These are phyloP conservation scores for Siniperca scherzeri DNA, from an alignment of 2,797 vertebrate species.

Conservation along the genomic window DNA sequence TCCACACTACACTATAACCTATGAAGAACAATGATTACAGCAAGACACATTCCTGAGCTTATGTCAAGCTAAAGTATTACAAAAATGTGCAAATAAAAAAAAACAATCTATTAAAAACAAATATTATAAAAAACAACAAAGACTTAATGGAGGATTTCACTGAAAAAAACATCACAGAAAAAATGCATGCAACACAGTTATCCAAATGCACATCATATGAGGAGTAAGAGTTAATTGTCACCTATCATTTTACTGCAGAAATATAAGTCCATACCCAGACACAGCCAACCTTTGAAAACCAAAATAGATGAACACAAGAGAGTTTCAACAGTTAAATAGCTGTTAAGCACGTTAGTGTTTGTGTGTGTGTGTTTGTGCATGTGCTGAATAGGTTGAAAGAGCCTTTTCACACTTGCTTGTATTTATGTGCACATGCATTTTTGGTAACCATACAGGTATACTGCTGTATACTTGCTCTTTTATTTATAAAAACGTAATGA, in stretches of 20 bases:
- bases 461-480: background rate
- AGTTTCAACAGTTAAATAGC: background rate
- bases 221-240: background rate
- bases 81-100: background rate
- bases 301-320: background rate
- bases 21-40: slow-evolving; percentile 18
- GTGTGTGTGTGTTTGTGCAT: background rate
- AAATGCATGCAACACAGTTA: background rate
- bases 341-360: too few relatives aligned
- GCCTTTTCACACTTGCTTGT: background rate
- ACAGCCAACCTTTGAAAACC: background rate
- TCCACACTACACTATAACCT: background rate
- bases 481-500: background rate
- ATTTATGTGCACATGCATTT: background rate
- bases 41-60: background rate
- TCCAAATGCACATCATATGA: background rate
- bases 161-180: background rate
- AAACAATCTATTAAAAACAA: background rate
- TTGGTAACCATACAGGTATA: background rate
- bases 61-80: background rate
- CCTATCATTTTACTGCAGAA: background rate
- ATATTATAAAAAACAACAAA: background rate
- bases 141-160: background rate
- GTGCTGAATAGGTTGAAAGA: background rate
- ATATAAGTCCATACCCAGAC: background rate